Percentiles rank a stretch among this genome's conserved stretches.
These are phyloP conservation scores for Portunus trituberculatus DNA, from an alignment of 1,140 invertebrate genomes.

Conservation along the genomic window DNA sequence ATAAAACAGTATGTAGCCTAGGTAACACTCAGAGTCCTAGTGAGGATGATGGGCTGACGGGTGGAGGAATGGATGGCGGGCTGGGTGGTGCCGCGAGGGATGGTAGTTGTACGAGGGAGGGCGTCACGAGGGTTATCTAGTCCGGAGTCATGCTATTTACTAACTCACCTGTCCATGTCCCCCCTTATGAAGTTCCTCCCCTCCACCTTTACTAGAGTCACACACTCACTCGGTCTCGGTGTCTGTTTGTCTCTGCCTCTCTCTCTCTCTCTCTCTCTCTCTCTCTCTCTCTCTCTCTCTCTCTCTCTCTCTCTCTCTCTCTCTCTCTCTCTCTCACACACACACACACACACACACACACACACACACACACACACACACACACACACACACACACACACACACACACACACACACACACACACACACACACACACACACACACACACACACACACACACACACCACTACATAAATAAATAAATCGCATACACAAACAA, in stretches of 20 bases:
- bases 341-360: background rate
- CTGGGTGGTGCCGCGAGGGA: too few relatives aligned
- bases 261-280: constrained; percentile 6
- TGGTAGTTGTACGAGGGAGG: too few relatives aligned
- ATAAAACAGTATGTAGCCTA: background rate
- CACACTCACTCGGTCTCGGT: background rate
- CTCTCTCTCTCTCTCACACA: constrained; percentile 29
- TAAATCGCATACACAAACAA: background rate
- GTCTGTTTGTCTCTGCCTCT: background rate
- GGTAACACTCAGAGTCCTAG: background rate
- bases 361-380: background rate
- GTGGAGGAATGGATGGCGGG: too few relatives aligned
- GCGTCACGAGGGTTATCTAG: background rate
- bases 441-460: background rate
- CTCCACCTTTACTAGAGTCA: background rate
- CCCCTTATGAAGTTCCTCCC: background rate
- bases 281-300: background rate
- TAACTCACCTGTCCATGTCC: background rate
- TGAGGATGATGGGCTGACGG: background rate
- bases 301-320: constrained; percentile 12
- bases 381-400: background rate
- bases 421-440: constrained; percentile 27
- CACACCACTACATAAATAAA: background rate
- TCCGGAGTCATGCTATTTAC: background rate
- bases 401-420: background rate